Evolutionary conservation across 2,113 vertebrate species (phyloP), one percentile per base, ranked within the genome.

Genomic region (Carettochelys insculpta): DNA sequence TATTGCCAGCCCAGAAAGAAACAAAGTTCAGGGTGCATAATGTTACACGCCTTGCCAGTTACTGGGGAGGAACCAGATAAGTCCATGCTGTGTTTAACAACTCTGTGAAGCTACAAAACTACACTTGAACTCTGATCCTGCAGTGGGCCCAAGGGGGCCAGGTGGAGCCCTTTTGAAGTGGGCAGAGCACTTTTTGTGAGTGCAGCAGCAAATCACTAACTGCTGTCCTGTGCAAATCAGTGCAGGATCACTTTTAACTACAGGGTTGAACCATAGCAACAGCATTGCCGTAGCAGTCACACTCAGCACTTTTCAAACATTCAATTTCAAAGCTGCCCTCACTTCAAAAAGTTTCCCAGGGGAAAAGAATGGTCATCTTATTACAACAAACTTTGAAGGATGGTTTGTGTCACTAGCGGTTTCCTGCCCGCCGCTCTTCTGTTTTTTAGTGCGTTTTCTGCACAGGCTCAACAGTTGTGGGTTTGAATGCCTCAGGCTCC

Each of bases 51-150:
- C 96, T 92, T 90, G n/a, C 78, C 10, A 1, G 82, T 50, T 73
- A 90, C 76, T 85, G 65, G 31, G 56, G 80, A 90, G 77, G 77
- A 82, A 34, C 6, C 5, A 92, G 96, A 95, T 97, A 96, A 97
- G 88, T 78, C 16, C 8, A 51, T 3, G 43, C 13, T 8, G 53
- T 0, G 1, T 2, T 0, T 17, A 25, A 14, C 1, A n/a, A 2
- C 68, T 25, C 5, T 11, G 45, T 73, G 13, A 34, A 65, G 41
- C 11, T 27, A 71, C 20, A 38, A 25, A 65, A n/a, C 22, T 34
- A 76, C 12, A 22, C 38, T 41, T 6, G 19, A 52, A 52, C 76
- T 34, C 14, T 65, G 25, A 53, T 8, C 8, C 58, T 45, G 77
- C 2, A 11, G 24, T 29, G 11, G 41, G 41, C 24, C 41, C 22